Evolutionary conservation across 2,113 vertebrate genomes (phyloP), one percentile per base, ranked within the genome.

Genomic region (Hiodon alosoides): DNA sequence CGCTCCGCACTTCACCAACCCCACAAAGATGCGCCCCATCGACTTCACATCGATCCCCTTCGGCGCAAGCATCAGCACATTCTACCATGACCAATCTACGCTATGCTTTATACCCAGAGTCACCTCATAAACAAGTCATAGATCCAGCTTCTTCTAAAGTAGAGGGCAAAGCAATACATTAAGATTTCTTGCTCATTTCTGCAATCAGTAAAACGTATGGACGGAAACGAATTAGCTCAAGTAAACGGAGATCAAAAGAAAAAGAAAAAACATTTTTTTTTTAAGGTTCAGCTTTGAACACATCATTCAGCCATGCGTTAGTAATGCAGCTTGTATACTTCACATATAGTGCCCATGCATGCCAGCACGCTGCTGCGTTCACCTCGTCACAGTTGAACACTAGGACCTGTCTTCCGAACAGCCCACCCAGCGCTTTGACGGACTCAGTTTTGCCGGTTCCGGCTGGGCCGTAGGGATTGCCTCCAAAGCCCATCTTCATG

Each of bases 361-460:
- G 31, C 31, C 31, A 31, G 31, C 31, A 31, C 31, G 31, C 31
- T 31, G 31, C 4, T 31, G 6, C 65, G 46, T 70, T 67, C 88
- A 98, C 97, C 97, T 99, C 97, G 83, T 98, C 97, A 89, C 97
- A 99, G 79, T 99, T 99, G 82, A 99, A 99, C 72, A 99, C 97
- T 84, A 99, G 89, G 69, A 98, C 97, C 88, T 99, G 97, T 83
- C 97, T 92, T 78, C 97, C 97, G 72, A 98, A 94, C 83, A 98
- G 89, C 69, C 93, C 95, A 76, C 96, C 97, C 55, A 99, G 86
- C 7, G 97, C 96, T 87, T 98, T 99, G 77, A 98, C 95, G 2
- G 97, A 99, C 85, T 99, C 97, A 0, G 97, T 99, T 86, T 99
- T 99, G 54, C 97, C 97, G 59, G 97, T 99, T 76, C 97, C 97